Conservation (phyloP, 2,888 invertebrate genomes). For the Protodeltote pygarga region DNA sequence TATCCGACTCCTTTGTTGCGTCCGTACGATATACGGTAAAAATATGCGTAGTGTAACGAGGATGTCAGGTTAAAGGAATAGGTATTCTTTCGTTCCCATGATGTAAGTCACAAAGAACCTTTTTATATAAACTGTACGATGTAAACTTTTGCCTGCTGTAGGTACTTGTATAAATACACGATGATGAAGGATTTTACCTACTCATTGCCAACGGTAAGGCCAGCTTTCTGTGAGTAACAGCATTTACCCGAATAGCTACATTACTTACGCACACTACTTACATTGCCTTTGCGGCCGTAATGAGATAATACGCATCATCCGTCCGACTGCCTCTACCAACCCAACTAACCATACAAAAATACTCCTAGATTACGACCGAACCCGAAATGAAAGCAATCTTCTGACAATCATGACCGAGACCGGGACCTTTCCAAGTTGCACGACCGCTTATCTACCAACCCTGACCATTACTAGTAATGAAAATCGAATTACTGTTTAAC, state of each 20-base stretch:
- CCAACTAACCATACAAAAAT: slow-evolving; percentile 61
- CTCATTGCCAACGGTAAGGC: slow-evolving; percentile 17
- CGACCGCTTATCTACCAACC: slow-evolving; percentile 70
- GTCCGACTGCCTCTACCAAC: slow-evolving; percentile 42
- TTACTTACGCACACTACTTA: slow-evolving; percentile 51
- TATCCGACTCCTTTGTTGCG: no score
- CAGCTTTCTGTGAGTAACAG: slow-evolving; percentile 12
- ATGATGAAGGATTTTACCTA: slow-evolving; percentile 14
- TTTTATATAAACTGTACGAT: slow-evolving; percentile 8
- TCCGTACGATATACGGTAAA: no score
- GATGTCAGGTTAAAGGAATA: no score
- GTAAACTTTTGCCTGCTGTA: slow-evolving; percentile 12
- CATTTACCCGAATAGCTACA: slow-evolving; percentile 46
- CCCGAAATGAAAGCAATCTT: slow-evolving; percentile 70
- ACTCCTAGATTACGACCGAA: slow-evolving; percentile 60
- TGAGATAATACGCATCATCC: slow-evolving; percentile 66
- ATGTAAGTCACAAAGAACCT: slow-evolving; percentile 6
- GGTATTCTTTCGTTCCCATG: neutral
- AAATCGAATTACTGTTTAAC: slow-evolving; percentile 79
- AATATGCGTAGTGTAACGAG: no score
- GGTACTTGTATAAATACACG: slow-evolving; percentile 11
- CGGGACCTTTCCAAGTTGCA: slow-evolving; percentile 62
- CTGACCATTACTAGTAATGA: slow-evolving; percentile 74
- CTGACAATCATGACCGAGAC: slow-evolving; percentile 63
- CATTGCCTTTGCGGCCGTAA: slow-evolving; percentile 55